Conservation (phyloP, 2,797 vertebrate species). For the Anguilla anguilla region DNA sequence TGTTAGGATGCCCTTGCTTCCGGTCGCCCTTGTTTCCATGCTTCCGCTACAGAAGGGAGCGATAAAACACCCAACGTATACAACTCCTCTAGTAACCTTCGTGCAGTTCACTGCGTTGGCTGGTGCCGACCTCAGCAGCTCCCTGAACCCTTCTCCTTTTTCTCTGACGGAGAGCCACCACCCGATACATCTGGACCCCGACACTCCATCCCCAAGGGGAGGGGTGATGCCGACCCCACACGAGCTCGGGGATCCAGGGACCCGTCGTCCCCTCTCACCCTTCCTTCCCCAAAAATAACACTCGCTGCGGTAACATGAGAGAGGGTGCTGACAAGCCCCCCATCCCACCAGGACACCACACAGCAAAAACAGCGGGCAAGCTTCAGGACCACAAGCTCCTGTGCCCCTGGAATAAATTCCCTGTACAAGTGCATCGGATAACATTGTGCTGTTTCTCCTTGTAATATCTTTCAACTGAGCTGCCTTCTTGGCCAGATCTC, state of each 20-base stretch:
- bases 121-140: constrained; percentile 8
- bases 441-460: too few species aligned
- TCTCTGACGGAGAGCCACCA: constrained; percentile 3
- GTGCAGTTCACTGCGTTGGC: neutral
- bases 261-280: neutral
- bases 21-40: neutral
- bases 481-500: too few species aligned
- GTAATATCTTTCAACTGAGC: too few species aligned
- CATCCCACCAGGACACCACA: neutral
- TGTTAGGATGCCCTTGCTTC: neutral
- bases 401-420: neutral
- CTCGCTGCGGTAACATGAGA: constrained; percentile 37
- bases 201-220: neutral
- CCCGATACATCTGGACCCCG: constrained; percentile 6
- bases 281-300: constrained; percentile 41
- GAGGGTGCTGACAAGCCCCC: neutral
- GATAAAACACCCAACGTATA: neutral
- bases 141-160: neutral
- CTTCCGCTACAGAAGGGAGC: neutral
- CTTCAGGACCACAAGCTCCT: neutral
- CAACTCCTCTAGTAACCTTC: neutral
- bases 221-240: neutral
- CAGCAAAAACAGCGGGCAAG: neutral
- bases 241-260: neutral
- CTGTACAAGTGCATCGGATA: neutral